Percentiles rank a stretch among this genome's conserved stretches.
phyloP scores from a whole-genome alignment of 1,140 invertebrate species.

The Scaptomyza hsui region DNA sequence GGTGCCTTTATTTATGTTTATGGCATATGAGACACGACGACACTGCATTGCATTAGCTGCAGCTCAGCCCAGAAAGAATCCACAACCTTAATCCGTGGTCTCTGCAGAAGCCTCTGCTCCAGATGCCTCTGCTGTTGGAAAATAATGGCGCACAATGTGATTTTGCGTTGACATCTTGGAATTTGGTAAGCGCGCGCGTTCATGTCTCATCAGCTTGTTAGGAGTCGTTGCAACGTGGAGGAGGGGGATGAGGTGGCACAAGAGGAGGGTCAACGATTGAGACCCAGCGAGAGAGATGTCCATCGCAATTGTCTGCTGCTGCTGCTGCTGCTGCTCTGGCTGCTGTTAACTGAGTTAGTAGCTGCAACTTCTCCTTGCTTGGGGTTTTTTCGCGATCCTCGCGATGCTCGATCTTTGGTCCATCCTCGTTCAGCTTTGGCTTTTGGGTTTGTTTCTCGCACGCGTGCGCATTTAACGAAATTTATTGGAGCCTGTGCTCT shows the following conservation, averaged over 20 bases:
- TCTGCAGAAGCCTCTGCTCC: conserved; percentile 38
- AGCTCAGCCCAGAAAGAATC: background rate
- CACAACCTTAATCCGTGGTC: background rate
- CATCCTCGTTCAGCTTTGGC: conserved; percentile 10
- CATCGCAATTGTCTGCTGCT: conserved; percentile 64
- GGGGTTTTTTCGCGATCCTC: background rate
- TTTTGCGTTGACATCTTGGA: conserved; percentile 82
- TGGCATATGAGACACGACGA: conserved; percentile 74
- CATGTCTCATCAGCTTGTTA: conserved; percentile 83
- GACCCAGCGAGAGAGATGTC: conserved; percentile 68
- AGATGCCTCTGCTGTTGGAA: conserved; percentile 46
- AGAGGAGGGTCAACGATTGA: conserved; percentile 31
- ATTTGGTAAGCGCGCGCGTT: conserved; percentile 82
- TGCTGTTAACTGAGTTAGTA: conserved; percentile 77
- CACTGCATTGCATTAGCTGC: conserved; percentile 75
- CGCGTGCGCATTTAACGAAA: conserved; percentile 83
- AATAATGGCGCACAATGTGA: conserved; percentile 84
- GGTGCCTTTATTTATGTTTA: conserved; percentile 83
- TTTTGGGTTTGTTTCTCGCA: conserved; percentile 60
- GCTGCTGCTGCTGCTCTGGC: no score
- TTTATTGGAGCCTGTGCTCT: conserved; percentile 79
- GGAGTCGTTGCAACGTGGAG: conserved; percentile 57
- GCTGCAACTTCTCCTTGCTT: conserved; percentile 49
- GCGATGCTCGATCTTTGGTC: conserved; percentile 9
- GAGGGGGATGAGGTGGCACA: background rate